These are phyloP conservation scores for Myzus persicae DNA, from an alignment of 1,140 invertebrate genomes.

Conservation along the genomic window DNA sequence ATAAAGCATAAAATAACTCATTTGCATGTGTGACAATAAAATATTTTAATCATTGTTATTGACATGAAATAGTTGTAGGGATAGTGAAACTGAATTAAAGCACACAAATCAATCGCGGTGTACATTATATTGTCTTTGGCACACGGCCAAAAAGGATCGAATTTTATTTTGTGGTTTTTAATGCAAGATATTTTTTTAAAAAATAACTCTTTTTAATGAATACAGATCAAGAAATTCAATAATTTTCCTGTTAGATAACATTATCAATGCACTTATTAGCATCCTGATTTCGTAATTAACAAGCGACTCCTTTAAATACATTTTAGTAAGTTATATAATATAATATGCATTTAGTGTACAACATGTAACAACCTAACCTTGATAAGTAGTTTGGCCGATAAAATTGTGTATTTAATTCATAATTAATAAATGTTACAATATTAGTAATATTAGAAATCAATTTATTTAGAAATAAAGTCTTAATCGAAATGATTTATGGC, in stretches of 20 bases:
- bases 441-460: background rate
- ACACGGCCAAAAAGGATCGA: background rate
- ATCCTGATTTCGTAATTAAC: background rate
- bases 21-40: background rate
- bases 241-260: background rate
- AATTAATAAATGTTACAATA: background rate
- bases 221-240: background rate
- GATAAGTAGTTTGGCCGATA: background rate
- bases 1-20: background rate
- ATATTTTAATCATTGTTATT: background rate
- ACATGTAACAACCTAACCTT: background rate
- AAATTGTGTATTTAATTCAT: background rate
- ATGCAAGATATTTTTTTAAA: background rate
- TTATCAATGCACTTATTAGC: background rate
- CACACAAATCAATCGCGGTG: too few relatives aligned
- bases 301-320: too few relatives aligned
- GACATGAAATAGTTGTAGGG: too few relatives aligned
- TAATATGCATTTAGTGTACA: background rate
- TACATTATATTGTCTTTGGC: too few relatives aligned
- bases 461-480: background rate
- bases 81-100: too few relatives aligned
- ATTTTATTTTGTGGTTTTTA: rapidly evolving
- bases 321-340: too few relatives aligned
- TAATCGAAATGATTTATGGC: background rate
- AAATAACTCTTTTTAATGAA: background rate